Conservation (phyloP, 2,113 vertebrate species). For the Rhabdornis inornatus region DNA sequence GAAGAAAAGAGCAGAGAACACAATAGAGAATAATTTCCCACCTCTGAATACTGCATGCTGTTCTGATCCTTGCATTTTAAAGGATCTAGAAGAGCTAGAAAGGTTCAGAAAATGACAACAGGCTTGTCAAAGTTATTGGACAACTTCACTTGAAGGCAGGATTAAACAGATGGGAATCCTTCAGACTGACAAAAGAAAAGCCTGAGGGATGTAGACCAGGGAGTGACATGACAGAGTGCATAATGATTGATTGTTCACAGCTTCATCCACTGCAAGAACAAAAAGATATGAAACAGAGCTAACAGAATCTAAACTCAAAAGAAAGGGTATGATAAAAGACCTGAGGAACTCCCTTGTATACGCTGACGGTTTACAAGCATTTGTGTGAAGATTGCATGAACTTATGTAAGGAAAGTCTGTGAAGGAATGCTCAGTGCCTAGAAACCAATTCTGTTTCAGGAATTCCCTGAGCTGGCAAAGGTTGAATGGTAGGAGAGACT, state of each 20-base stretch:
- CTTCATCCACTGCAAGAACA: not conserved
- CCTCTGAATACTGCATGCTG: not conserved
- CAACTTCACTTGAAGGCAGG: not conserved
- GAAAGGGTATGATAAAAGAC: not conserved
- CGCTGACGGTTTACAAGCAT: not conserved
- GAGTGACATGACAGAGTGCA: not conserved
- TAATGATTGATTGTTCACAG: not conserved
- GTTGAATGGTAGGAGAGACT: not conserved
- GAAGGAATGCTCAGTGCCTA: not conserved
- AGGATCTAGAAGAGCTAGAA: not conserved
- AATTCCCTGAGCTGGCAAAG: not conserved
- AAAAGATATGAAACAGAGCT: not conserved
- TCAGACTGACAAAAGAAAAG: not conserved
- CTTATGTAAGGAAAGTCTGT: accelerated
- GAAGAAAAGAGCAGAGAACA: not conserved
- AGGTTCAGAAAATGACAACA: not conserved
- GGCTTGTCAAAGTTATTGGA: not conserved
- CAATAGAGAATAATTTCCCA: not conserved
- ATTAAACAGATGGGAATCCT: not conserved
- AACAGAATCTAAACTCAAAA: not conserved
- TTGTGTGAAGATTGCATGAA: not conserved
- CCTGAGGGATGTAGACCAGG: not conserved
- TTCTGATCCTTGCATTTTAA: not conserved
- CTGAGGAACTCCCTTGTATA: not conserved
- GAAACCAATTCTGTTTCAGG: not conserved